Conservation (phyloP, 2,113 vertebrate genomes). For the Pampusana beccarii region DNA sequence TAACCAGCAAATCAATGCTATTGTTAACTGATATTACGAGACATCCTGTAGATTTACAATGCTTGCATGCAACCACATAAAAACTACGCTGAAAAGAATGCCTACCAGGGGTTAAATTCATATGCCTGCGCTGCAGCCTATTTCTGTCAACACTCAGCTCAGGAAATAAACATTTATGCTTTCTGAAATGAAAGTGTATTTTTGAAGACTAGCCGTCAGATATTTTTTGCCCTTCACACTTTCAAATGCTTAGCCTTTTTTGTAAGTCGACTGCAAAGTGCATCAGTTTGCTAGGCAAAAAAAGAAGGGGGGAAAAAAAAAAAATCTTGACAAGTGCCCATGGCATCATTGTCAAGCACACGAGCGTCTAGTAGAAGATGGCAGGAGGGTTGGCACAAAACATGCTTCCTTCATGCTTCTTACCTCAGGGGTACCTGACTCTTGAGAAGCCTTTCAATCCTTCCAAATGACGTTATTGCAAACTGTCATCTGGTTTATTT, state of each 20-base stretch:
- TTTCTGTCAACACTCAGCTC: constrained; percentile 82
- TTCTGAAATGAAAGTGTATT: constrained; percentile 85
- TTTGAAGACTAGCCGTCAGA: constrained; percentile 85
- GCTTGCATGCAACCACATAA: constrained; percentile 28
- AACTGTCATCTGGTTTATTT: constrained; percentile 67
- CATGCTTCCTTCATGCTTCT: constrained; percentile 72
- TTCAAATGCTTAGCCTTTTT: constrained; percentile 84
- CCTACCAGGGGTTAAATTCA: constrained; percentile 83
- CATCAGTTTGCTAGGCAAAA: constrained; percentile 74
- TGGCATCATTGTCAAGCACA: constrained; percentile 70
- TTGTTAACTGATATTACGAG: constrained; percentile 65
- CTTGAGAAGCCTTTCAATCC: constrained; percentile 71
- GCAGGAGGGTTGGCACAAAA: constrained; percentile 70
- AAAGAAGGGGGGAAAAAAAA: neutral
- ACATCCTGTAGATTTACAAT: constrained; percentile 51
- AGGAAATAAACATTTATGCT: constrained; percentile 83
- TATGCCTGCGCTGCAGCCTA: constrained; percentile 81
- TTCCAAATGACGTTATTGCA: constrained; percentile 58
- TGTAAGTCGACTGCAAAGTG: constrained; percentile 82
- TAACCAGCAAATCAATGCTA: constrained; percentile 62
- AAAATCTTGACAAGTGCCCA: constrained; percentile 71
- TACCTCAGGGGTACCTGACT: constrained; percentile 74
- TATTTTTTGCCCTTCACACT: constrained; percentile 88
- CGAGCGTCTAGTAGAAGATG: constrained; percentile 58
- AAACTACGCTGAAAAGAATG: constrained; percentile 62